Base-by-base conservation (phyloP, 2,113 vertebrate genomes). In the Heloderma charlesbogerti region DNA sequence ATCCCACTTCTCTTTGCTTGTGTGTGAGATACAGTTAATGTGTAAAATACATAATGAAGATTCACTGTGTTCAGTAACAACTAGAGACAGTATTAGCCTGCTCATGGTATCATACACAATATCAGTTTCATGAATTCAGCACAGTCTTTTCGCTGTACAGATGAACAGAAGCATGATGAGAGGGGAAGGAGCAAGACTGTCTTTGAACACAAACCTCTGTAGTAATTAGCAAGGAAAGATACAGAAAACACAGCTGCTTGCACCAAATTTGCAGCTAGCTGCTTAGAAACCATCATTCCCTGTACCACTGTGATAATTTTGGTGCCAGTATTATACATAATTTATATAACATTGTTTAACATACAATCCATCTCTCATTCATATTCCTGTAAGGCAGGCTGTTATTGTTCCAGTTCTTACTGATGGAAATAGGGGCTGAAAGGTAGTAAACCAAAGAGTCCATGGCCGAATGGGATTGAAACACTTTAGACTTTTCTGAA, bases 241-340 rank as follows among this genome's bases (percentile, higher is more conserved):
- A 88, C 27, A 67, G 45, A 78, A 54, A 91, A 88, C 82, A 88
- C 90, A 86, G 89, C 60, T 84, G 80, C 74, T 63, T 88, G 22
- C 60, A 79, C 37, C 37, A 71, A 88, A 83, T 75, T 40, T 88
- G 86, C 43, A 84, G 60, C 45, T 81, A 84, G 86, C 81, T 88
- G 81, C 81, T 88, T 85, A 71, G 80, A 88, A 88, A 85, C 13
- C 18, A 60, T 25, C 37, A 66, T 45, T 86, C 16, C 18, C 86
- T 34, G 29, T 31, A 78, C 71, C n/a, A 88, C 10, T 84, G 60
- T 77, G 71, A 91, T 88, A 4, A 79, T 43, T 79, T 79, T 51
- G 82, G 83, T 71, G 34, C 80, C 43, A 78, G 86, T 80, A 90
- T 86, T 90, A 86, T 90, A 79, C 83, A 86, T 86, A 86, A 90